These are phyloP conservation scores for Agrypnia vestita DNA, from an alignment of 1,140 invertebrate species.

Conservation along the genomic window DNA sequence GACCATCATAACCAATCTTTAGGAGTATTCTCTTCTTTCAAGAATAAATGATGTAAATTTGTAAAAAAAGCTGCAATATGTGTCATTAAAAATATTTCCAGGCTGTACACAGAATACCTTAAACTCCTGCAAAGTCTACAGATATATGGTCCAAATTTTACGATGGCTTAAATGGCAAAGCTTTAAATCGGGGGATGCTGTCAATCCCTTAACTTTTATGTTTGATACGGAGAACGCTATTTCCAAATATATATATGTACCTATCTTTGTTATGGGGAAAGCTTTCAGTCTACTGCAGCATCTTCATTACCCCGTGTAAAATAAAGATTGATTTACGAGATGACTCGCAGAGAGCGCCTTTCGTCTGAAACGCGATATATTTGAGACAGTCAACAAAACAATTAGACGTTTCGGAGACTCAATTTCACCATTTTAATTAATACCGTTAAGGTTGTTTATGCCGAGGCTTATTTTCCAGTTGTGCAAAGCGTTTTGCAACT, in stretches of 20 bases:
- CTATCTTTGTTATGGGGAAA: neutral
- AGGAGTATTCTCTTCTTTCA: too few species aligned
- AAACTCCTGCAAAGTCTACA: neutral
- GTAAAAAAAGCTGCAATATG: too few species aligned
- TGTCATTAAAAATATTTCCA: too few species aligned
- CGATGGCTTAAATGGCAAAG: constrained; percentile 58
- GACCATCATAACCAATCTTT: too few species aligned
- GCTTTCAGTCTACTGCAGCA: constrained; percentile 47
- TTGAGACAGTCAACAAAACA: constrained; percentile 44
- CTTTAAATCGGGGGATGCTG: constrained; percentile 56
- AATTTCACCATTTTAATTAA: constrained; percentile 48
- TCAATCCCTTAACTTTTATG: constrained; percentile 60
- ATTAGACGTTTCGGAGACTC: constrained; percentile 37
- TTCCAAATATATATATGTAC: constrained; percentile 27
- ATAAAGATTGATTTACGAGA: constrained; percentile 58
- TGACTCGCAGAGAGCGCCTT: constrained; percentile 20
- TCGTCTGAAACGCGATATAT: constrained; percentile 38
- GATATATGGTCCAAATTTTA: constrained; percentile 49
- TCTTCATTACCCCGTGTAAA: constrained; percentile 56
- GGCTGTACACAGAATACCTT: too few species aligned
- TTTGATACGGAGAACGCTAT: constrained; percentile 39
- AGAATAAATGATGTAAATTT: too few species aligned
- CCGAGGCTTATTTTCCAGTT: constrained; percentile 32
- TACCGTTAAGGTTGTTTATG: constrained; percentile 39
- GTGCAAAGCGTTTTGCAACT: constrained; percentile 17